phyloP scores from a whole-genome alignment of 2,888 invertebrate genomes.

The Oligia strigilis region DNA sequence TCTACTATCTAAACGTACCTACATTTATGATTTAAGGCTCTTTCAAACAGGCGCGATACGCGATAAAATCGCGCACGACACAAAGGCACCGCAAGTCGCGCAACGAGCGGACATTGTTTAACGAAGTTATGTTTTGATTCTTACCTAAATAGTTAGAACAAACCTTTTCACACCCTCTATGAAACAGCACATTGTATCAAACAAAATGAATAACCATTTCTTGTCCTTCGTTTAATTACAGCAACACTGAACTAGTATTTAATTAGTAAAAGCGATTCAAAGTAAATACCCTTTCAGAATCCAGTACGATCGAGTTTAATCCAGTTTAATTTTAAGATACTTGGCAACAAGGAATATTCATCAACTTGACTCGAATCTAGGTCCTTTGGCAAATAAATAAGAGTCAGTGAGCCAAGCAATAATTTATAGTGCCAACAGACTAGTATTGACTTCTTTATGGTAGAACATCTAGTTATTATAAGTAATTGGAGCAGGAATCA shows the following conservation, averaged over 20 bases:
- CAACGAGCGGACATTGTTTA: no score
- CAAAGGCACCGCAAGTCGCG: no score
- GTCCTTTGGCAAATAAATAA: slow-evolving; percentile 59
- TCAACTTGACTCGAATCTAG: slow-evolving; percentile 52
- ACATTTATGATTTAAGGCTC: neutral
- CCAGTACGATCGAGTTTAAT: slow-evolving; percentile 39
- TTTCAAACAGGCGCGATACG: no score
- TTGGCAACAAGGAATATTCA: slow-evolving; percentile 56
- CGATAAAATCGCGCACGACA: no score
- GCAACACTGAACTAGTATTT: slow-evolving; percentile 30
- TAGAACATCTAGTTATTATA: neutral
- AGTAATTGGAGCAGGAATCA: neutral
- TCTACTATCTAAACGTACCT: neutral
- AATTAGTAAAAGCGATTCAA: slow-evolving; percentile 45
- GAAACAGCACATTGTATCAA: slow-evolving; percentile 2
- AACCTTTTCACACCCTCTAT: neutral
- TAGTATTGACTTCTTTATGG: neutral
- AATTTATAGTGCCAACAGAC: slow-evolving; percentile 44
- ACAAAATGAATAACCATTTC: slow-evolving; percentile 26
- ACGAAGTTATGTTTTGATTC: neutral
- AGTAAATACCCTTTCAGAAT: slow-evolving; percentile 32
- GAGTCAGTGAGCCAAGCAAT: slow-evolving; percentile 50
- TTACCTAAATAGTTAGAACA: neutral
- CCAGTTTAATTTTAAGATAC: slow-evolving; percentile 56
- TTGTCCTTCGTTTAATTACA: slow-evolving; percentile 31